Evolutionary conservation across 1,140 invertebrate species (phyloP).

Genomic region (Conopomorpha cramerella): DNA sequence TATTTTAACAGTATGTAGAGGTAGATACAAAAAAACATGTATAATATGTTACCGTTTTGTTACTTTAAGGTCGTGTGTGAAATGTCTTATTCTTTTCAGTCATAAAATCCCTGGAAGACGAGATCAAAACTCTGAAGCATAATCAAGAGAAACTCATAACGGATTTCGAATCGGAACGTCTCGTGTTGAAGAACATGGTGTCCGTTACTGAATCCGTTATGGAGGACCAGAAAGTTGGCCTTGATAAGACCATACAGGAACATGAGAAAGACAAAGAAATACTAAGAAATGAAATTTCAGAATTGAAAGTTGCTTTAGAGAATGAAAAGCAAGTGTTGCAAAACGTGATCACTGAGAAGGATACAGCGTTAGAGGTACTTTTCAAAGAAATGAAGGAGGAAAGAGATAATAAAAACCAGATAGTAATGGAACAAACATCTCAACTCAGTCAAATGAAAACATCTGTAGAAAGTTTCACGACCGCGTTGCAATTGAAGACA

Average conservation of each 20-base stretch:
- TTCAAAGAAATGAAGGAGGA: too few species aligned
- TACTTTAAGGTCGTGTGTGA: too few species aligned
- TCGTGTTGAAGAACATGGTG: constrained; percentile 27
- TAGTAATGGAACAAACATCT: too few species aligned
- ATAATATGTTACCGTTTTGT: too few species aligned
- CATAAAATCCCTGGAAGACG: constrained; percentile 21
- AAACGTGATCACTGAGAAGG: too few species aligned
- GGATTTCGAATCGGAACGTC: constrained; percentile 29
- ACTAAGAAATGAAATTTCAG: constrained; percentile 14
- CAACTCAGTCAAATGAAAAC: too few species aligned
- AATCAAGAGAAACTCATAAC: constrained; percentile 24
- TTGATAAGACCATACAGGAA: constrained; percentile 17
- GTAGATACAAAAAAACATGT: too few species aligned
- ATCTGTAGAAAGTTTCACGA: too few species aligned
- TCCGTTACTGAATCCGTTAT: constrained; percentile 30
- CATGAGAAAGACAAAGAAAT: constrained; percentile 13
- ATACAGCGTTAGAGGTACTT: too few species aligned
- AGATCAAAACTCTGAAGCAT: constrained; percentile 17
- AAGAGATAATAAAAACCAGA: too few species aligned
- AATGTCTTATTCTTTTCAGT: constrained; percentile 15
- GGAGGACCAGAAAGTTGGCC: constrained; percentile 23
- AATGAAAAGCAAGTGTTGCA: not conserved
- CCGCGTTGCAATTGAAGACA: too few species aligned
- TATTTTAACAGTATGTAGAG: too few species aligned
- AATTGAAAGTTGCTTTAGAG: constrained; percentile 5